Base-by-base conservation (phyloP, 2,797 vertebrate species). In the Pempheris klunzingeri region DNA sequence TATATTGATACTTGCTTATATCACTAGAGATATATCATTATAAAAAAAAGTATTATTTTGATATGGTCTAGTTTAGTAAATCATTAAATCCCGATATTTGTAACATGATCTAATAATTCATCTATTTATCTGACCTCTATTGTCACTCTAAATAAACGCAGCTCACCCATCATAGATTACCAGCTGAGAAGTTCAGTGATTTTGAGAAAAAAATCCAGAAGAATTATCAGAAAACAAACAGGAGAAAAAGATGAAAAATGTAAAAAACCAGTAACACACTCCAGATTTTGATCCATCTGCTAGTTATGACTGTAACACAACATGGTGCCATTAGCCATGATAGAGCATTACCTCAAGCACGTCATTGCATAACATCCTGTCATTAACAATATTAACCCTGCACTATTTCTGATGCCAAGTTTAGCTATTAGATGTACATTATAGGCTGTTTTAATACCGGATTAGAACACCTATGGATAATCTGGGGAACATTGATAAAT, bases 231-330 rank as follows among this genome's bases (percentile, higher is more conserved):
- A 52, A 50, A 12, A 17, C 2, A 32, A 24, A 7, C 10, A 5
- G 9, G 36, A 24, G 3, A 32, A 24, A 18, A 47, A 17, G 17
- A 8, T 5, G 43, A 24, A 50, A 47, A 71, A 60, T 26, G 14
- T 5, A 15, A 15, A 53, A 53, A 43, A 46, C 39, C 9, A 28
- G 20, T 5, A 47, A 47, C 22, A 22, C 39, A n/a, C 5, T 54
- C 39, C 39, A 74, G 52, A 65, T 74, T 52, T 7, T 38, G 15
- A 63, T 38, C 20, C 30, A 39, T 38, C 24, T 57, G 46, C 15
- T 34, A 41, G 43, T 50, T 22, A 24, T 20, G 8, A 28, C 28
- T 0, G 15, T 18, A 71, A 52, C 38, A 28, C 22, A 34, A 18
- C 20, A 28, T 26, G n/a, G 12, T 59, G 53, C 54, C 36, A 43